These are phyloP conservation scores for Ascidia mentula DNA, from an alignment of 23 tunicate genomes.

Conservation along the genomic window DNA sequence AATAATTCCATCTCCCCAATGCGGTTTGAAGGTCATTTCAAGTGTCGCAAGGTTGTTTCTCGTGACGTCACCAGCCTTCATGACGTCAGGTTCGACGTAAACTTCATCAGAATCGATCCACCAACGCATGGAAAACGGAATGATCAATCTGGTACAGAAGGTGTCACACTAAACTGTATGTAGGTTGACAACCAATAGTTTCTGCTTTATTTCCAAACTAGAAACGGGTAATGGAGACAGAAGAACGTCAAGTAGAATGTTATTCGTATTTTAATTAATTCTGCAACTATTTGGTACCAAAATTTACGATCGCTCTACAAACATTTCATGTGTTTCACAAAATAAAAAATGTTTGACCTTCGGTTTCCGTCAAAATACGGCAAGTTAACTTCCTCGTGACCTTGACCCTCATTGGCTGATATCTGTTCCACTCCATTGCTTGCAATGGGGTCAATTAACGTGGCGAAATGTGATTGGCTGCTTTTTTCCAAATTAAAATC, in stretches of 20 bases:
- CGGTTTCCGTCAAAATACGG: conserved; percentile 35
- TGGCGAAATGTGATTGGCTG: background rate
- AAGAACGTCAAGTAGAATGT: too few species aligned
- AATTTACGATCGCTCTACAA: too few species aligned
- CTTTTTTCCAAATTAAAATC: background rate
- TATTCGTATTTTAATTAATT: too few species aligned
- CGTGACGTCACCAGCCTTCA: background rate
- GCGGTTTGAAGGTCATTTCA: conserved; percentile 33
- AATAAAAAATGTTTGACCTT: conserved; percentile 28
- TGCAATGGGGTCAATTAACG: background rate
- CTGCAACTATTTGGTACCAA: too few species aligned
- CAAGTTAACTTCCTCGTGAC: conserved; percentile 23
- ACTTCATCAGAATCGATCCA: conserved; percentile 15
- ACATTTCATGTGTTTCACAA: too few species aligned
- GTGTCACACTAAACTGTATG: too few species aligned
- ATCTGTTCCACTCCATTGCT: conserved; percentile 15
- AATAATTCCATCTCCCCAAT: conserved; percentile 18
- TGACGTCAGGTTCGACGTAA: background rate
- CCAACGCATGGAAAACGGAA: conserved; percentile 25
- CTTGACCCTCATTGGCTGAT: background rate
- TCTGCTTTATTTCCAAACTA: too few species aligned
- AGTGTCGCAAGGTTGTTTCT: conserved; percentile 5
- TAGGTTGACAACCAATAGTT: too few species aligned
- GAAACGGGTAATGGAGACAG: too few species aligned
- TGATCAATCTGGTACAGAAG: conserved; percentile 19